Evolutionary conservation across 1,140 invertebrate genomes (phyloP), one percentile per base, ranked within the genome.

Genomic region (Idris sp.): DNA sequence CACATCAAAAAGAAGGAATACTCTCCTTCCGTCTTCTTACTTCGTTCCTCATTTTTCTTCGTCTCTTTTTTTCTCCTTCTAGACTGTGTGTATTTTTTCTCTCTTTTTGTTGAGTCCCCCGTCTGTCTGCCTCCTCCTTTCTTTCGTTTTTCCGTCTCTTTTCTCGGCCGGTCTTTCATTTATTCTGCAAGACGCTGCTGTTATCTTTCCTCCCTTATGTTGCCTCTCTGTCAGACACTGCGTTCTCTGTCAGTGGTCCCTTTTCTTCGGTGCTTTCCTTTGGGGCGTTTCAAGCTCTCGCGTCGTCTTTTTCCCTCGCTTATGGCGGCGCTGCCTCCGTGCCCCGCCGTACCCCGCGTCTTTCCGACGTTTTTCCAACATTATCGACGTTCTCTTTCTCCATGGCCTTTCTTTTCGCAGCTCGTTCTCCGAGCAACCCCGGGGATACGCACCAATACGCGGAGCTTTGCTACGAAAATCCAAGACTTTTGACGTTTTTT

Each of bases 1-100:
- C 35, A 25, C 25, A 35, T 51, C 8, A 41, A 62, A 62, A 62
- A 26, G 58, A 51, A 49, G 36, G 46, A 28, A 49, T 51, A 31
- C 43, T 51, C 44, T 26, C 9, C 46, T 58, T 25, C n/a, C 56
- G n/a, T 46, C 43, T 38, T 19, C 16, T 44, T 16, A 15, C 35
- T 28, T 22, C 43, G 26, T 43, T 30, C 0, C 18, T 35, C 58
- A 49, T 75, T 77, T 74, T 79, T 75, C 68, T 84, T 81, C 78
- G 74, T 83, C 81, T 82, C 80, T 76, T 82, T 84, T 84, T 83
- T 83, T 83, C 82, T 84, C 79, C 67, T 82, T 83, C 82, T 83
- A 18, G 13, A 58, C 11, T 19, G 30, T 71, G 74, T 69, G 78
- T 80, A 77, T 72, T 33, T 14, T 33, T 22, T 16, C 2, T 49